Conservation (phyloP, 2,113 vertebrate species). For the Cettia cetti region DNA sequence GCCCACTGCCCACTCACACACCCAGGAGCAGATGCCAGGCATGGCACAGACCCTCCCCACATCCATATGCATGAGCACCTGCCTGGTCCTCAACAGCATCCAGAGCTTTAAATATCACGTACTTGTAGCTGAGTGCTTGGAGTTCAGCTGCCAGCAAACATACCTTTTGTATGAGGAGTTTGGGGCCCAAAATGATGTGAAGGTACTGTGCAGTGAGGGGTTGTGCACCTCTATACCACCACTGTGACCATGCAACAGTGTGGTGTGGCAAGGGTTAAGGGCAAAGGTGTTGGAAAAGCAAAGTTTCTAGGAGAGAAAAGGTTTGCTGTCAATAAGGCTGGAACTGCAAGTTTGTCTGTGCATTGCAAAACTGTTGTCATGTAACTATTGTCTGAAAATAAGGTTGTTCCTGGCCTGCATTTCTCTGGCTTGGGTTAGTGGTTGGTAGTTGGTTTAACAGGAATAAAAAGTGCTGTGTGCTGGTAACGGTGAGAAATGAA, state of each 20-base stretch:
- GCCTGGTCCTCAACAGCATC: not conserved
- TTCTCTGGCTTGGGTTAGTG: not conserved
- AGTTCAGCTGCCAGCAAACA: not conserved
- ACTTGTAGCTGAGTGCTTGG: not conserved
- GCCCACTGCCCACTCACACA: fast-evolving
- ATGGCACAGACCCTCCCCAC: not conserved
- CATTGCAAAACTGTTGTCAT: not conserved
- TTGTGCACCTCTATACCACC: not conserved
- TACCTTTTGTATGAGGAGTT: not conserved
- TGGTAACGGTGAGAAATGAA: not conserved
- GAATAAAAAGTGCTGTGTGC: not conserved
- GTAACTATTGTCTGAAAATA: not conserved
- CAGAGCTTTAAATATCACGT: not conserved
- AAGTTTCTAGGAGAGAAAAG: not conserved
- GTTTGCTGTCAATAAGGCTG: not conserved
- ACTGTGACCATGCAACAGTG: not conserved
- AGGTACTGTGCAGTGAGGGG: not conserved
- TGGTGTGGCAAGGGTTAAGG: not conserved
- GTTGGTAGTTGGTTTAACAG: not conserved
- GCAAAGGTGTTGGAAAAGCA: not conserved
- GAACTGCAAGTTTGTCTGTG: not conserved
- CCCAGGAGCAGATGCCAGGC: not conserved
- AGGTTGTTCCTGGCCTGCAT: not conserved
- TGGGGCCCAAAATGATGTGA: not conserved
- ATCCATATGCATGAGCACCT: not conserved